A percentile compares a stretch with the other conserved stretches of the same genome.
These are phyloP conservation scores for Drosophila simulans DNA, from an alignment of 1,140 invertebrate species.

Conservation along the genomic window DNA sequence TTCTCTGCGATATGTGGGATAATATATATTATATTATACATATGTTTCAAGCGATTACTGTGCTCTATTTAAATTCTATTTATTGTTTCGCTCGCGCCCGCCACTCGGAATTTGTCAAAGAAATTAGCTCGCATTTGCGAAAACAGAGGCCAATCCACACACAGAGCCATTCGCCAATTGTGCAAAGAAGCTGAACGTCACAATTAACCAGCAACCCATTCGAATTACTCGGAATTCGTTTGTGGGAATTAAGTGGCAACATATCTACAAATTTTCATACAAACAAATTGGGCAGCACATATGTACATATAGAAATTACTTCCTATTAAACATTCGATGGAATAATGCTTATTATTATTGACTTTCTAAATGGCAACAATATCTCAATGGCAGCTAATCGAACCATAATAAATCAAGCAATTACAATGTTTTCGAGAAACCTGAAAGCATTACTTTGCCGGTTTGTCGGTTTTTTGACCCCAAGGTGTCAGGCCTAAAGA, in stretches of 20 bases:
- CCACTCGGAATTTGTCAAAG: conserved; percentile 46
- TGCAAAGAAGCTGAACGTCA: conserved; percentile 21
- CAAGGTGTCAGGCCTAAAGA: background rate
- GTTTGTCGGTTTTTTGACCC: conserved; percentile 3
- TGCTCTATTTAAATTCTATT: conserved; percentile 45
- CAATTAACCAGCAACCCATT: conserved; percentile 20
- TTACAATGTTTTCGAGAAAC: background rate
- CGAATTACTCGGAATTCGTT: background rate
- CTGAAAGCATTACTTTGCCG: background rate
- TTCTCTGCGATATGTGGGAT: background rate
- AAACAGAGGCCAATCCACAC: conserved; percentile 19
- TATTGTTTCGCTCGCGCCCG: conserved; percentile 41
- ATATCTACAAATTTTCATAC: background rate
- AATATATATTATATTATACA: background rate
- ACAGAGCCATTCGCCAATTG: conserved; percentile 3
- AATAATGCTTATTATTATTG: background rate
- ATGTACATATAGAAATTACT: background rate
- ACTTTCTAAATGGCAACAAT: background rate
- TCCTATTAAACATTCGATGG: background rate
- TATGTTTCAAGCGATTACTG: conserved; percentile 3
- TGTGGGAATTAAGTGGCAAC: background rate
- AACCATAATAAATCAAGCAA: background rate
- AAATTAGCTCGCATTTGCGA: conserved; percentile 42
- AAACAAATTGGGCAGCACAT: background rate
- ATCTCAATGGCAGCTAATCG: background rate